Evolutionary conservation across 1,140 invertebrate genomes (phyloP).

Genomic region (Apis florea): DNA sequence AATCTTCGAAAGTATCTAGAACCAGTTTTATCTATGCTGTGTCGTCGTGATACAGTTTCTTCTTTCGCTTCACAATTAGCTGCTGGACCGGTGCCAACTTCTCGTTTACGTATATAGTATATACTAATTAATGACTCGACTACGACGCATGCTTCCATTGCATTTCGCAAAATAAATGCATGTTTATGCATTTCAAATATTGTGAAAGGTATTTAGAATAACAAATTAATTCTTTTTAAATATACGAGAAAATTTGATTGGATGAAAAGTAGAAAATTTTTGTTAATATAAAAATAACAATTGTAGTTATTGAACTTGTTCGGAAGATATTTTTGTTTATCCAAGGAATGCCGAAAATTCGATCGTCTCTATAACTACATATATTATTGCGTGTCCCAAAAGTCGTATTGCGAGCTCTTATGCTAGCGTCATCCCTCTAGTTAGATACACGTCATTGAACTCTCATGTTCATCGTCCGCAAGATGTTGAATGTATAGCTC

Average conservation of each 20-base stretch:
- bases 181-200: neutral
- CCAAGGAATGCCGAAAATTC: neutral
- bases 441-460: conserved; percentile 65
- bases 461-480: conserved; percentile 35
- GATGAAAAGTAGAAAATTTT: neutral
- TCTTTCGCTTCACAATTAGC: conserved; percentile 57
- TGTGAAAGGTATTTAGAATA: neutral
- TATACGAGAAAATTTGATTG: neutral
- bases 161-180: neutral
- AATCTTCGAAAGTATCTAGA: conserved; percentile 26
- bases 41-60: conserved; percentile 31
- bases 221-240: neutral
- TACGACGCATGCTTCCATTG: conserved; percentile 12
- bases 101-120: neutral
- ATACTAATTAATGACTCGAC: conserved; percentile 38
- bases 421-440: conserved; percentile 57
- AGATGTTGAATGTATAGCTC: neutral
- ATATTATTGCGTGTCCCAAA: conserved; percentile 7
- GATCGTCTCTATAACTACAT: conserved; percentile 10
- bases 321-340: neutral
- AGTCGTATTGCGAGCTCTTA: conserved; percentile 44
- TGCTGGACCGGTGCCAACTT: conserved; percentile 43
- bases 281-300: neutral
- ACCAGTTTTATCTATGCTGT: conserved; percentile 27
- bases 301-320: neutral